Evolutionary conservation across 2,113 vertebrate species (phyloP), one percentile per base, ranked within the genome.

Genomic region (Oplegnathus fasciatus): DNA sequence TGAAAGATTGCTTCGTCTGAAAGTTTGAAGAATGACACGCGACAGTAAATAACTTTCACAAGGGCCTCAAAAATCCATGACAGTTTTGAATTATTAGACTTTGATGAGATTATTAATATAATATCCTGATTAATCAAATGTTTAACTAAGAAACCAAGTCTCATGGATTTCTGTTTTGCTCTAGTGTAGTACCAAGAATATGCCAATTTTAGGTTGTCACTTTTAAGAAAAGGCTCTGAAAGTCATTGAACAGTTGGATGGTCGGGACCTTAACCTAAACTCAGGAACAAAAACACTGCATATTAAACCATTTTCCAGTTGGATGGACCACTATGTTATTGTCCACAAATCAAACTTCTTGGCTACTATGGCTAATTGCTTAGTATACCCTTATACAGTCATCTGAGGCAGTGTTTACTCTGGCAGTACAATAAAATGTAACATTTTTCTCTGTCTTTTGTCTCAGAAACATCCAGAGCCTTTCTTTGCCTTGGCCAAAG

Each of bases 401-500:
- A 20, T n/a, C 15, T 80, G 55, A 50, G 26, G 9, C 28, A 42
- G 40, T 26, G 9, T 26, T n/a, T 40, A 10, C 2, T 69, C 4
- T 20, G 4, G 67, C 2, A 4, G 2, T n/a, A 9, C 37, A 44
- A 14, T 52, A 32, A 28, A 42, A 48, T 75, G 0, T 3, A 48
- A 26, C 7, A 70, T 69, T 37, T 54, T 50, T 72, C 4, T 30
- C 22, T 6, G 0, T 20, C 6, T 68, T 85, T 5, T 34, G 14
- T 73, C 34, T 65, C 92, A 98, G 98, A 95, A 97, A 96, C 96
- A 98, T 80, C 97, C 97, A 0, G 97, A 99, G 76, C 97, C 98
- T 0, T 98, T 99, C 89, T 98, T 98, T 6, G 94, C 97, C 37
- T 93, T 99, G 7, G 97, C 98, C 42, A 96, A 87, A 77, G 97